These are phyloP conservation scores for Pangasius macronema DNA, from an alignment of 2,797 vertebrate species.

Conservation along the genomic window DNA sequence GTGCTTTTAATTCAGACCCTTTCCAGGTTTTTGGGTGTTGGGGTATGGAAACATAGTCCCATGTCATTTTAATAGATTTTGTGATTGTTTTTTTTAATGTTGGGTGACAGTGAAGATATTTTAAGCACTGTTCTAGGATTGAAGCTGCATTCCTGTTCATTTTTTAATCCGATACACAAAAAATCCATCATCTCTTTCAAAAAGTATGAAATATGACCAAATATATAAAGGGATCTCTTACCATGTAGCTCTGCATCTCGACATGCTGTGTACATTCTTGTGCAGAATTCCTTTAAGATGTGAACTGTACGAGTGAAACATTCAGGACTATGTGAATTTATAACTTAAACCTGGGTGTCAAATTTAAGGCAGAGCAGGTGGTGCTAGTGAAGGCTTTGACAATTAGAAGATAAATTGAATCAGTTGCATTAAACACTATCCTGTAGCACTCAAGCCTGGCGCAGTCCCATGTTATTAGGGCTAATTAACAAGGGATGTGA, in stretches of 20 bases:
- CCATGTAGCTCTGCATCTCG: neutral
- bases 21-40: slow-evolving; percentile 63
- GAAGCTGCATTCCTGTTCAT: slow-evolving; percentile 61
- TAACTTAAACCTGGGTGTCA: neutral
- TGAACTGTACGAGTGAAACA: slow-evolving; percentile 11
- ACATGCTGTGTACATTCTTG: slow-evolving; percentile 16
- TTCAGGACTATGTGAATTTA: slow-evolving; percentile 33
- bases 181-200: slow-evolving; percentile 27
- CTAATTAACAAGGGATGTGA: slow-evolving; percentile 26
- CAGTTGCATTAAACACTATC: slow-evolving; percentile 5
- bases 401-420: neutral
- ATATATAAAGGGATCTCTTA: slow-evolving; percentile 1
- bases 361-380: neutral
- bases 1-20: slow-evolving; percentile 58
- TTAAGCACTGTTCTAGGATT: slow-evolving; percentile 68
- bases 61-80: slow-evolving; percentile 51
- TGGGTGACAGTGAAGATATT: slow-evolving; percentile 60
- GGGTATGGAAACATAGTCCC: slow-evolving; percentile 59
- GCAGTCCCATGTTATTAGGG: neutral
- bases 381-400: neutral
- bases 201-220: neutral
- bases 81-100: slow-evolving; percentile 54
- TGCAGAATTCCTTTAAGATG: slow-evolving; percentile 4
- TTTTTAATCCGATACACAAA: slow-evolving; percentile 50
- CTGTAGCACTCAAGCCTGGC: neutral